Percentiles rank a stretch among this genome's conserved stretches.
phyloP scores from a whole-genome alignment of 2,888 invertebrate species.

The Leptinotarsa juncta region DNA sequence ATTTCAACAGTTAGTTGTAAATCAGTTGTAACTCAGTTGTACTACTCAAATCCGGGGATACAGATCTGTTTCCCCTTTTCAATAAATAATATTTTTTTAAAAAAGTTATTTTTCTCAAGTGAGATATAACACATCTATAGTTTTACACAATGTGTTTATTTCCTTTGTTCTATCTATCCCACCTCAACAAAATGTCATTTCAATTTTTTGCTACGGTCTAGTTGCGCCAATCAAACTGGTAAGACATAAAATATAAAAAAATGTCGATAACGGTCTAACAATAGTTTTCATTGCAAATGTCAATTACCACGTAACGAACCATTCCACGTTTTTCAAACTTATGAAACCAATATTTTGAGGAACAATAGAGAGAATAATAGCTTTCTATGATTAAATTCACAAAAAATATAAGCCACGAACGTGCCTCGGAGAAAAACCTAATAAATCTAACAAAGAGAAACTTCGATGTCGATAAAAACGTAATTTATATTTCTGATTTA shows the following conservation, averaged over 20 bases:
- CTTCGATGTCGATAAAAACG: neutral
- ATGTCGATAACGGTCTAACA: slow-evolving; percentile 4
- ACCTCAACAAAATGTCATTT: neutral
- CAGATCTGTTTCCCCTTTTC: too few species aligned
- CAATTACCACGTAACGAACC: slow-evolving; percentile 19
- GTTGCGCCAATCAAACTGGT: neutral
- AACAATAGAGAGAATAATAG: slow-evolving; percentile 10
- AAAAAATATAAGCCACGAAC: slow-evolving; percentile 9
- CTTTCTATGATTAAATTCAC: slow-evolving; percentile 23
- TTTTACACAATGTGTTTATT: too few species aligned
- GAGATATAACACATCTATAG: too few species aligned
- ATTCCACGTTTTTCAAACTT: slow-evolving; percentile 17
- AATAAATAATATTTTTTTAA: too few species aligned
- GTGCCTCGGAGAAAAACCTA: slow-evolving; percentile 16
- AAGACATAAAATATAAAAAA: neutral
- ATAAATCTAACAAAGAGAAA: slow-evolving; percentile 17
- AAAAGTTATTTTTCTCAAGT: too few species aligned
- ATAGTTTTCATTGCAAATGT: slow-evolving; percentile 19
- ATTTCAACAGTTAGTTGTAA: too few species aligned
- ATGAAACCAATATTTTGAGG: slow-evolving; percentile 18
- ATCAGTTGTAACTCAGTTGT: too few species aligned
- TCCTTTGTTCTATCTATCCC: too few species aligned
- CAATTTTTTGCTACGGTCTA: neutral
- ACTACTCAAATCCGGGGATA: too few species aligned
- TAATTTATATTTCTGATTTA: slow-evolving; percentile 19